These are phyloP conservation scores for Nomada flava DNA, from an alignment of 2,888 invertebrate species.

Conservation along the genomic window DNA sequence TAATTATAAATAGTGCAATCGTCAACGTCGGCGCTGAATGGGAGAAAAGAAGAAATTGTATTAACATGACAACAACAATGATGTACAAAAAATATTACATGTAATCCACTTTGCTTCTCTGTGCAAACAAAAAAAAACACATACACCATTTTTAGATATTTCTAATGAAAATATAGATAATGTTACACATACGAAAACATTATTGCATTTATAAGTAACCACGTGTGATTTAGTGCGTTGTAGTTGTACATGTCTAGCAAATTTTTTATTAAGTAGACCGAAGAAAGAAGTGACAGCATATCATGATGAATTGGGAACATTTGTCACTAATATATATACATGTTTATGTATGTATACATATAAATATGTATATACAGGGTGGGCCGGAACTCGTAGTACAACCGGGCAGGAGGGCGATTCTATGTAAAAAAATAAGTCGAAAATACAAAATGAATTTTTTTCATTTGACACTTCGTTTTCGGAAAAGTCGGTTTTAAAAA, in stretches of 20 bases:
- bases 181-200: constrained; percentile 75
- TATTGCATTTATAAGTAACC: constrained; percentile 78
- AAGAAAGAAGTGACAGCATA: constrained; percentile 74
- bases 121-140: constrained; percentile 60
- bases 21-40: constrained; percentile 73
- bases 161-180: constrained; percentile 78
- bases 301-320: constrained; percentile 75
- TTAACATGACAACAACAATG: constrained; percentile 65
- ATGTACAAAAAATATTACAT: constrained; percentile 78
- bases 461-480: too few relatives aligned
- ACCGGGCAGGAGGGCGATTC: too few relatives aligned
- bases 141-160: constrained; percentile 77
- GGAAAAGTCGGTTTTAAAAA: too few relatives aligned
- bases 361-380: too few relatives aligned
- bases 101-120: constrained; percentile 76
- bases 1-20: constrained; percentile 83
- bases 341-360: too few relatives aligned
- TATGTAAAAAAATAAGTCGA: too few relatives aligned
- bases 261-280: constrained; percentile 70
- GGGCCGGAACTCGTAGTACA: too few relatives aligned
- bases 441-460: too few relatives aligned
- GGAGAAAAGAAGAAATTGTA: constrained; percentile 63
- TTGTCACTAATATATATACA: constrained; percentile 77
- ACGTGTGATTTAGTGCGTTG: constrained; percentile 78
- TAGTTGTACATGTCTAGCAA: constrained; percentile 76